These are phyloP conservation scores for Himantopus leucocephalus DNA, from an alignment of 2,113 vertebrate species.

Conservation along the genomic window DNA sequence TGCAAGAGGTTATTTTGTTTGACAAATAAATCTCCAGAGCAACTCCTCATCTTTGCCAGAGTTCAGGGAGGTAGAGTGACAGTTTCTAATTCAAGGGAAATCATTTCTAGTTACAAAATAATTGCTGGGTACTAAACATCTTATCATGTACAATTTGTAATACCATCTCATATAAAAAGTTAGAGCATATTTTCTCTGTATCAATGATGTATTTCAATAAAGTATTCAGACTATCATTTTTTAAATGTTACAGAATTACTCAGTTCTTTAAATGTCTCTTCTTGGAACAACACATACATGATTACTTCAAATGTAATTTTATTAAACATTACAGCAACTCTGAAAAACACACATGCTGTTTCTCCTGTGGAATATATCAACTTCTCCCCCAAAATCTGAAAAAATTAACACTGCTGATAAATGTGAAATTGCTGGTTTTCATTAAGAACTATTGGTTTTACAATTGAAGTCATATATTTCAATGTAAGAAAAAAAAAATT, in stretches of 20 bases:
- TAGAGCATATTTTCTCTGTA: neutral
- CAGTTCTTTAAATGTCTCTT: neutral
- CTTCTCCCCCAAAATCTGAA: neutral
- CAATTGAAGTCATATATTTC: neutral
- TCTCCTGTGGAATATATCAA: neutral
- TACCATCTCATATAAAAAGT: neutral
- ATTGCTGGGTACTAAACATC: neutral
- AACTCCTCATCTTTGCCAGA: neutral
- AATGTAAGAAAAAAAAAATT: neutral
- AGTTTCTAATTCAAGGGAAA: neutral
- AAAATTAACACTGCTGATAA: neutral
- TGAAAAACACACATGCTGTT: neutral
- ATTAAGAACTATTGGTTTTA: neutral
- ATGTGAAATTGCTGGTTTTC: neutral
- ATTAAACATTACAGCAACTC: neutral
- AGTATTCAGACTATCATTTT: neutral
- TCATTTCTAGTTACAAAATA: neutral
- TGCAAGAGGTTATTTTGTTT: neutral
- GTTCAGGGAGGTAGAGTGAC: neutral
- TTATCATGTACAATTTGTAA: neutral
- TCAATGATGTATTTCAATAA: neutral
- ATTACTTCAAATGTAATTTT: neutral
- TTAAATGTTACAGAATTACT: neutral
- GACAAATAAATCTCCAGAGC: neutral
- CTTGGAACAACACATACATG: neutral